phyloP scores from a whole-genome alignment of 2,888 invertebrate species.

The Margaritifera margaritifera region DNA sequence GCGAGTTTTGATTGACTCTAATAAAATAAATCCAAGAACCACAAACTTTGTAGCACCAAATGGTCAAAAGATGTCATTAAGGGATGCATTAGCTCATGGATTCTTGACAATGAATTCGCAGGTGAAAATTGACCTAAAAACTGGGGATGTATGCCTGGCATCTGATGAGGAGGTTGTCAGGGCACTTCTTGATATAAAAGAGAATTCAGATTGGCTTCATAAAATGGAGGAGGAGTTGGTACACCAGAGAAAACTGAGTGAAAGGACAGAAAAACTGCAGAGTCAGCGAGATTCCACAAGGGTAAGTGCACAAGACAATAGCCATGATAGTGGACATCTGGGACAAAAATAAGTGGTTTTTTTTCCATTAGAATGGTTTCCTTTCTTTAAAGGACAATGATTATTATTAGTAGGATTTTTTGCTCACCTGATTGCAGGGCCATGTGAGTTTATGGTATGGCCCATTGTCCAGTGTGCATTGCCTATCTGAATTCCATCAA shows the following conservation, averaged over 20 bases:
- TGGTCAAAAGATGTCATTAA: slow-evolving; percentile 75
- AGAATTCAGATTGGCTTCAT: slow-evolving; percentile 65
- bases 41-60: slow-evolving; percentile 63
- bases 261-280: slow-evolving; percentile 49
- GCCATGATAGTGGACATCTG: no score
- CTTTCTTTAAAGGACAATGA: no score
- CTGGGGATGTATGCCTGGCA: slow-evolving; percentile 58
- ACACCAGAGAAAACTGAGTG: slow-evolving; percentile 50
- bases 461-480: no score
- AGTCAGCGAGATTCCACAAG: slow-evolving; percentile 47
- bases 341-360: no score
- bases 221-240: slow-evolving; percentile 61
- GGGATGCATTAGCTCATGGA: slow-evolving; percentile 81
- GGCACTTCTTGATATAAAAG: slow-evolving; percentile 63
- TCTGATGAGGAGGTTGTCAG: slow-evolving; percentile 65
- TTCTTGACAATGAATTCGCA: slow-evolving; percentile 81
- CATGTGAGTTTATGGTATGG: no score
- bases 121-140: slow-evolving; percentile 75
- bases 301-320: slow-evolving; percentile 34
- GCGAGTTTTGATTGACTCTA: slow-evolving; percentile 61
- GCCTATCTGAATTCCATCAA: no score
- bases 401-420: no score
- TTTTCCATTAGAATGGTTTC: no score
- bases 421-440: no score
- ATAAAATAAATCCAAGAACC: slow-evolving; percentile 60